A percentile compares a stretch with the other conserved stretches of the same genome.
Evolutionary conservation across 2,888 invertebrate species (phyloP).

Genomic region (Rambutsinella grinnellia): DNA sequence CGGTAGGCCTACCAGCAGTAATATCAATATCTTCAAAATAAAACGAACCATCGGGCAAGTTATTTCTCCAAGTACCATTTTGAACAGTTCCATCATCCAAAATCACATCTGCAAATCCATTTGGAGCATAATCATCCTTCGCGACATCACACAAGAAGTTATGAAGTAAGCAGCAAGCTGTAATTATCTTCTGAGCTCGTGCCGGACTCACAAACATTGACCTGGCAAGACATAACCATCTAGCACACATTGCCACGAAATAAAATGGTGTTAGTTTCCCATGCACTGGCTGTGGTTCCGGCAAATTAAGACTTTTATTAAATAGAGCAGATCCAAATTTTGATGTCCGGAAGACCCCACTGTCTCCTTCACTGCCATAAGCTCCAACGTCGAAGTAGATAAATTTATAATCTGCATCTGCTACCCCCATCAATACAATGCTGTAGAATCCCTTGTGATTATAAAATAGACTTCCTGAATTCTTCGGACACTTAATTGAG

Average conservation of each 20-base stretch:
- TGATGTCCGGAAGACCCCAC: slow-evolving; percentile 31
- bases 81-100: slow-evolving; percentile 11
- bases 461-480: slow-evolving; percentile 15
- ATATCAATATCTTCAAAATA: not conserved
- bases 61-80: slow-evolving; percentile 3
- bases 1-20: not conserved
- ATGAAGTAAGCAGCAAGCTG: slow-evolving; percentile 35
- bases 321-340: slow-evolving; percentile 5
- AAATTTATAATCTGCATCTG: slow-evolving; percentile 36
- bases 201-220: slow-evolving; percentile 32
- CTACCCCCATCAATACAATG: slow-evolving; percentile 28
- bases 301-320: slow-evolving; percentile 42
- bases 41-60: not conserved
- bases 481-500: not conserved
- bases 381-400: slow-evolving; percentile 40
- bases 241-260: slow-evolving; percentile 58
- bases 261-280: slow-evolving; percentile 54
- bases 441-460: slow-evolving; percentile 47
- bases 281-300: not conserved
- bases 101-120: slow-evolving; percentile 23
- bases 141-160: slow-evolving; percentile 20
- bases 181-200: slow-evolving; percentile 24
- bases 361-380: slow-evolving; percentile 35
- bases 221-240: slow-evolving; percentile 35
- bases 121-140: slow-evolving; percentile 20